Percentiles rank a stretch among this genome's conserved stretches.
These are phyloP conservation scores for Parauchenoglanis punctatus DNA, from an alignment of 2,797 vertebrate species.

Conservation along the genomic window DNA sequence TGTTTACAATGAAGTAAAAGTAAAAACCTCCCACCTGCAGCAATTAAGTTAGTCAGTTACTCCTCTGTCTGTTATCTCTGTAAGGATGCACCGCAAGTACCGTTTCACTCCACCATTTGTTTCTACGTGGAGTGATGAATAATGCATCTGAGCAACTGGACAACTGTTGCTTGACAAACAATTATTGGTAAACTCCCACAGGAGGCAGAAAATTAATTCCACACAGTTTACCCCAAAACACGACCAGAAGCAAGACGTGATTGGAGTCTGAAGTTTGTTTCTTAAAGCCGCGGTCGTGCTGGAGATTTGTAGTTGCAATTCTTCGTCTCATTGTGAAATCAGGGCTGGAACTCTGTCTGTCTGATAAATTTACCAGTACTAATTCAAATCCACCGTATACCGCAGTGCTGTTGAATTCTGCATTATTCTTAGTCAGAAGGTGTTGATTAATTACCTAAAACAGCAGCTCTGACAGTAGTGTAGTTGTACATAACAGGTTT, in stretches of 20 bases:
- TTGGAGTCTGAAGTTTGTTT: neutral
- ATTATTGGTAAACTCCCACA: conserved; percentile 21
- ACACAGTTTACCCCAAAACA: neutral
- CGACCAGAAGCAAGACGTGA: neutral
- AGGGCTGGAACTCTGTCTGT: neutral
- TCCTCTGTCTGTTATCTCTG: conserved; percentile 13
- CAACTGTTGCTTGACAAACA: conserved; percentile 21
- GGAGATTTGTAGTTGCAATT: neutral
- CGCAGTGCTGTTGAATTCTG: neutral
- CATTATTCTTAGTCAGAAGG: neutral
- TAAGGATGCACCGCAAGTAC: neutral
- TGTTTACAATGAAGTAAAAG: conserved; percentile 45
- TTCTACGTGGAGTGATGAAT: conserved; percentile 5
- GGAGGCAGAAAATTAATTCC: conserved; percentile 16
- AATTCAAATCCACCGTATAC: neutral
- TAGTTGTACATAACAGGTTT: neutral
- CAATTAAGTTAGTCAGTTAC: conserved; percentile 18
- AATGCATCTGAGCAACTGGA: conserved; percentile 20
- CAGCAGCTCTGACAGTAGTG: neutral
- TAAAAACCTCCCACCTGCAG: conserved; percentile 25
- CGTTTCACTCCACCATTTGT: neutral
- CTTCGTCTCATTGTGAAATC: neutral
- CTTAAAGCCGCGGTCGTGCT: neutral
- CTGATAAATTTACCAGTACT: neutral
- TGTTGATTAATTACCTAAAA: neutral